Percentiles rank a stretch among this genome's conserved stretches.
Evolutionary conservation across 2,113 vertebrate genomes (phyloP).

Genomic region (Bubo bubo): DNA sequence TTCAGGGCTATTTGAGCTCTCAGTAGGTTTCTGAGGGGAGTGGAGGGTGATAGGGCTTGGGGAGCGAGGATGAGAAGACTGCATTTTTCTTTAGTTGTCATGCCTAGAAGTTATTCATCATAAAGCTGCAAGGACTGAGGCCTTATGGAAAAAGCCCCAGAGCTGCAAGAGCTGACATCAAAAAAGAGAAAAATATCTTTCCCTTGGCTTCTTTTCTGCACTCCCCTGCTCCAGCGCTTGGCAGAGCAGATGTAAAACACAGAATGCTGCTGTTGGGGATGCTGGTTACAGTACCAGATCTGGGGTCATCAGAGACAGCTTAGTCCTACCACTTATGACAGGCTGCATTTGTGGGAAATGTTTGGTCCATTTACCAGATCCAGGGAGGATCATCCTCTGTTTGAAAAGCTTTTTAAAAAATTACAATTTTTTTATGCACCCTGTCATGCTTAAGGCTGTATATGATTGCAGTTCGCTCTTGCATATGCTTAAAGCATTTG

Average conservation of each 20-base stretch:
- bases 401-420: not conserved
- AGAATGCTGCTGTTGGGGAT: rapidly evolving
- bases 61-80: not conserved
- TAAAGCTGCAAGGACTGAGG: not conserved
- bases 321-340: not conserved
- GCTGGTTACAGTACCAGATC: not conserved
- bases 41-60: not conserved
- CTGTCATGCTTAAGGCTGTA: not conserved
- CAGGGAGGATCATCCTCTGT: not conserved
- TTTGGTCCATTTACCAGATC: not conserved
- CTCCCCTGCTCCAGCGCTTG: not conserved
- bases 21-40: not conserved
- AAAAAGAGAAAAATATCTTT: not conserved
- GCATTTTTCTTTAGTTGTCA: not conserved
- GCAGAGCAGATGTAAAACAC: not conserved
- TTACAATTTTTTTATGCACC: not conserved
- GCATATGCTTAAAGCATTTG: not conserved
- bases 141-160: not conserved
- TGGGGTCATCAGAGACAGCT: not conserved
- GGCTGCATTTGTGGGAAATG: not conserved
- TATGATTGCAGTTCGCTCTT: not conserved
- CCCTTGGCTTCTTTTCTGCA: not conserved
- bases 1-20: not conserved
- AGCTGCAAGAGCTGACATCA: not conserved
- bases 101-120: not conserved